Conservation (phyloP, 2,888 invertebrate genomes). For the Desoria tigrina region DNA sequence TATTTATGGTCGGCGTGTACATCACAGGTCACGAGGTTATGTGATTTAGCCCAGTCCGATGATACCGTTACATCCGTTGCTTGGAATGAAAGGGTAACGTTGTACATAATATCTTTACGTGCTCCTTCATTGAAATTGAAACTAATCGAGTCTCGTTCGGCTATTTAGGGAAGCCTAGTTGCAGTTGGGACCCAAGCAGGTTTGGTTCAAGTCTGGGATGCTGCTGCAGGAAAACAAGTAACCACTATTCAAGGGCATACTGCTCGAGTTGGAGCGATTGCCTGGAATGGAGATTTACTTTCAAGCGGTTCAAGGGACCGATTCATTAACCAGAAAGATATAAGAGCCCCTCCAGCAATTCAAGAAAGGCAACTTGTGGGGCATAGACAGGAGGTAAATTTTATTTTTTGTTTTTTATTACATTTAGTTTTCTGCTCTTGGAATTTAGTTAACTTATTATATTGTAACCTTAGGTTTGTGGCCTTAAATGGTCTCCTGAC, state of each 20-base stretch:
- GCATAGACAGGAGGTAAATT: slow-evolving; percentile 84
- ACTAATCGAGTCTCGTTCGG: not conserved
- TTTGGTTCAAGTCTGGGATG: slow-evolving; percentile 98
- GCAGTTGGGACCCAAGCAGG: slow-evolving; percentile 98
- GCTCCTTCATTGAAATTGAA: not conserved
- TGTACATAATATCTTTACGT: not conserved
- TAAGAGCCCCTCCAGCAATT: slow-evolving; percentile 76
- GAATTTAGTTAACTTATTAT: slow-evolving; percentile 9
- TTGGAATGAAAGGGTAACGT: slow-evolving; percentile 87
- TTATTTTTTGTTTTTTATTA: not conserved
- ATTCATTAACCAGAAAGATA: slow-evolving; percentile 89
- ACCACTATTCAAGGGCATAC: slow-evolving; percentile 88
- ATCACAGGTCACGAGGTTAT: slow-evolving; percentile 93
- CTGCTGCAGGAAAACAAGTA: slow-evolving; percentile 83
- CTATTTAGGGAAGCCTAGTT: slow-evolving; percentile 75
- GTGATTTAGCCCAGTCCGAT: slow-evolving; percentile 88
- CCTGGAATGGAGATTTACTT: slow-evolving; percentile 96
- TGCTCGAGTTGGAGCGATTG: slow-evolving; percentile 87
- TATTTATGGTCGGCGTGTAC: slow-evolving; percentile 99
- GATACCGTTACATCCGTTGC: slow-evolving; percentile 98
- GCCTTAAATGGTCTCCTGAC: slow-evolving; percentile 97
- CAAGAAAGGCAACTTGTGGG: slow-evolving; percentile 81
- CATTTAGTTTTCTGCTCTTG: slow-evolving; percentile 5
- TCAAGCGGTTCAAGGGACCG: slow-evolving; percentile 94
- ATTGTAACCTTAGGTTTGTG: slow-evolving; percentile 67